A percentile compares a stretch with the other conserved stretches of the same genome.
Conservation (phyloP, 2,113 vertebrate species). For the Saccopteryx bilineata region DNA sequence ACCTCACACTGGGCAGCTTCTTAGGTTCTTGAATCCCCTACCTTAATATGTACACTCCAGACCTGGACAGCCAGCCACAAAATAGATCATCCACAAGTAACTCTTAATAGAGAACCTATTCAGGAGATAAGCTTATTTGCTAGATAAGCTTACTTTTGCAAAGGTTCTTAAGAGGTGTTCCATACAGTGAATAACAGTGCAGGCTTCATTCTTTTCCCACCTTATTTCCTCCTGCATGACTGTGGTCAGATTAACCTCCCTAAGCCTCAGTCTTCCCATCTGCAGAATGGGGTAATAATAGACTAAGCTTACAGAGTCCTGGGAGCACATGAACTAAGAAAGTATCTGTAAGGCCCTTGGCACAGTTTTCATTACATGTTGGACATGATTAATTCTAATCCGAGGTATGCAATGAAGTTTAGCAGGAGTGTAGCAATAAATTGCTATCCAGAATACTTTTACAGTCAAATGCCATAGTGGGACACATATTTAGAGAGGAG, state of each 20-base stretch:
- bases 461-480: not conserved
- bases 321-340: conserved; percentile 21
- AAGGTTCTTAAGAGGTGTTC: not conserved
- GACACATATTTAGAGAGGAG: not conserved
- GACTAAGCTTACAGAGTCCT: not conserved
- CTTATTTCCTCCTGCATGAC: not conserved
- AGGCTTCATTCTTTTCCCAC: not conserved
- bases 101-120: not conserved
- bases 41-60: not conserved
- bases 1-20: not conserved
- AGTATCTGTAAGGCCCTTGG: not conserved
- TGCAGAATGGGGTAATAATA: not conserved
- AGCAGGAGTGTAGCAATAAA: conserved; percentile 19
- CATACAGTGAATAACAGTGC: not conserved
- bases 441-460: not conserved
- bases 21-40: not conserved
- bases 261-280: conserved; percentile 29
- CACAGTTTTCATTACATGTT: not conserved
- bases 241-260: not conserved
- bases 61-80: not conserved
- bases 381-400: not conserved
- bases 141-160: conserved; percentile 3
- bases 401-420: not conserved
- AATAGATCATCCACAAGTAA: not conserved
- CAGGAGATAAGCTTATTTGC: not conserved